Percentiles rank a stretch among this genome's conserved stretches.
phyloP scores from a whole-genome alignment of 2,113 vertebrate genomes.

The Pandion haliaetus region DNA sequence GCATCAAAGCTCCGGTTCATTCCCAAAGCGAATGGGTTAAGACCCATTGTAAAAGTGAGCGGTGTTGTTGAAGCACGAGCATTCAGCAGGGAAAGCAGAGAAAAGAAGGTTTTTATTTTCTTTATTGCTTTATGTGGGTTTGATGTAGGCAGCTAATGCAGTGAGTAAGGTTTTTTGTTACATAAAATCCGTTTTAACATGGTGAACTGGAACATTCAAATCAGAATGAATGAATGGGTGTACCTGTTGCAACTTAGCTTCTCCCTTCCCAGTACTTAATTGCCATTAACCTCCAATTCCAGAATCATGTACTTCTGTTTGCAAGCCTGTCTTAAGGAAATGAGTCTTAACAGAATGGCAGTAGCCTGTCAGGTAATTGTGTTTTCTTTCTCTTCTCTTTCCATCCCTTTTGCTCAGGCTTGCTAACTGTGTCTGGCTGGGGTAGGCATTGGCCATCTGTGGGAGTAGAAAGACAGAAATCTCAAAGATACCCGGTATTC shows the following conservation, averaged over 20 bases:
- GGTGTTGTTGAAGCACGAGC: constrained; percentile 48
- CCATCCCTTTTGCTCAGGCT: neutral
- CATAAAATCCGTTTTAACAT: neutral
- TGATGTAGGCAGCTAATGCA: neutral
- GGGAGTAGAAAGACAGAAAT: neutral
- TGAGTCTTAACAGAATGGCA: neutral
- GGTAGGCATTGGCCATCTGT: neutral
- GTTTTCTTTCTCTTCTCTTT: neutral
- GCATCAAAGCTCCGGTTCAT: constrained; percentile 86
- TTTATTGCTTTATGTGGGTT: neutral
- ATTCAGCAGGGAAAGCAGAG: neutral
- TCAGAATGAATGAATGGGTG: neutral
- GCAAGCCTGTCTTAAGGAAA: neutral
- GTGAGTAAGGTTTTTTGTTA: neutral
- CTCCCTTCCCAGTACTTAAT: neutral
- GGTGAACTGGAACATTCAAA: neutral
- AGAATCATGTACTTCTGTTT: neutral
- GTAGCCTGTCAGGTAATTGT: neutral
- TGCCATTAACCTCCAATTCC: neutral
- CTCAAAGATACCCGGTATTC: neutral
- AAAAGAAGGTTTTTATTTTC: constrained; percentile 46
- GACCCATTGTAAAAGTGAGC: constrained; percentile 83
- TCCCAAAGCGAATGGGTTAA: constrained; percentile 85
- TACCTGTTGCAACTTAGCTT: neutral
- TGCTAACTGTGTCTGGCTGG: neutral